Evolutionary conservation across 2,797 vertebrate genomes (phyloP), one percentile per base, ranked within the genome.

Genomic region (Percopsis omiscomaycus): DNA sequence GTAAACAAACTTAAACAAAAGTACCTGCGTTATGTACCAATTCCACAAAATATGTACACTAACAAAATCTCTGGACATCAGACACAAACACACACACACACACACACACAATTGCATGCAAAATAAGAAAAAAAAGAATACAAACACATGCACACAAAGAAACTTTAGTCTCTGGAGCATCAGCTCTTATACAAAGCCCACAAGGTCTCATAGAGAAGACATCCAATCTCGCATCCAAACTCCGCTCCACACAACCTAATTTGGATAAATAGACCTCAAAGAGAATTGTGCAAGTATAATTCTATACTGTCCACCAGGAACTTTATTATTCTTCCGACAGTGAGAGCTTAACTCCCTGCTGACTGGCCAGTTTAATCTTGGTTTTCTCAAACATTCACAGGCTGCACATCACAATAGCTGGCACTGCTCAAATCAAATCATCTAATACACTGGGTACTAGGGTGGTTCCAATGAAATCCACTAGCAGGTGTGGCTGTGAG

Each of bases 191-290:
- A 37, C 32, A 37, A 37, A 8, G 2, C 32, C 32, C 5, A 37
- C 5, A 6, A 37, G 32, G 32, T 37, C 6, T 37, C 32, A 37
- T 13, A 8, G 29, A 8, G 16, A 15, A 22, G 4, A 62, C 37
- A 53, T 58, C 73, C 64, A 82, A 64, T 61, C 49, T 32, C 15
- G 50, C n/a, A n/a, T n/a, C n/a, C n/a, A n/a, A n/a, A 50, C 22
- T 59, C 42, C 71, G 14, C 50, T 59, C 16, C 53, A 57, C 12
- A 29, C 37, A 22, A 10, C 16, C 30, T 42, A 6, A 46, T 37
- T 47, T 8, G 27, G 44, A 54, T 59, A 27, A 49, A 28, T 9
- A 64, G 4, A 49, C 56, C 58, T 78, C 46, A 55, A 27, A 48
- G 22, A 66, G 52, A 72, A 71, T 42, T 66, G 16, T n/a, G 60